Evolutionary conservation across 2,797 vertebrate species (phyloP).

Genomic region (Pygocentrus nattereri): DNA sequence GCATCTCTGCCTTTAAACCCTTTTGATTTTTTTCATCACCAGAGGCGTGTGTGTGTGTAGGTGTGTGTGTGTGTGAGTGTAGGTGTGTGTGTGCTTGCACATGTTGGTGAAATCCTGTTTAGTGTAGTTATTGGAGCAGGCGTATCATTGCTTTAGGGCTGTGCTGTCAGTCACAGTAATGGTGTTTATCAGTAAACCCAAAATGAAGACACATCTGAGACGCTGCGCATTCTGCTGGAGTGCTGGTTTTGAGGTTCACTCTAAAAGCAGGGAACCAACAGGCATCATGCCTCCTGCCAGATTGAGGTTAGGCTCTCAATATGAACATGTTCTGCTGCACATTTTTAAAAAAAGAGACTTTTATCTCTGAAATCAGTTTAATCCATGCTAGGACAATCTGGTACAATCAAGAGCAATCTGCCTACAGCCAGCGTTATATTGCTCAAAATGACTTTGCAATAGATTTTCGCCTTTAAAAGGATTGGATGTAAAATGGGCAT

Average conservation of each 20-base stretch:
- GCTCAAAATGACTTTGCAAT: neutral
- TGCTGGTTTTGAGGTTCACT: neutral
- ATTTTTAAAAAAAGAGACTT: neutral
- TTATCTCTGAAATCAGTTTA: neutral
- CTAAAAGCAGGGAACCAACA: neutral
- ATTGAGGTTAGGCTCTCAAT: conserved; percentile 4
- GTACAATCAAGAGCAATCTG: neutral
- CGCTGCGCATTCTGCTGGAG: neutral
- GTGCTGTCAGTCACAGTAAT: neutral
- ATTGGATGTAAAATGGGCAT: neutral
- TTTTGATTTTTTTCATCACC: neutral
- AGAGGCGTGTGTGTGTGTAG: neutral
- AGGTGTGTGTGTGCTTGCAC: neutral
- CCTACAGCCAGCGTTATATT: neutral
- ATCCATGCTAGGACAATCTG: conserved; percentile 1
- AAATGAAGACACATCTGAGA: neutral
- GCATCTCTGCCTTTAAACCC: neutral
- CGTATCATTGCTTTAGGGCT: neutral
- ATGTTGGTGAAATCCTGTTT: neutral
- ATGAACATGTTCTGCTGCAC: neutral
- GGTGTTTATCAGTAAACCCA: neutral
- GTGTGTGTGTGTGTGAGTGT: neutral
- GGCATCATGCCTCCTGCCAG: neutral
- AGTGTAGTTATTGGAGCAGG: neutral
- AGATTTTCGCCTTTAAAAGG: neutral